Evolutionary conservation across 1,140 invertebrate species (phyloP), one percentile per base, ranked within the genome.

Genomic region (Mycetomoellerius zeteki): DNA sequence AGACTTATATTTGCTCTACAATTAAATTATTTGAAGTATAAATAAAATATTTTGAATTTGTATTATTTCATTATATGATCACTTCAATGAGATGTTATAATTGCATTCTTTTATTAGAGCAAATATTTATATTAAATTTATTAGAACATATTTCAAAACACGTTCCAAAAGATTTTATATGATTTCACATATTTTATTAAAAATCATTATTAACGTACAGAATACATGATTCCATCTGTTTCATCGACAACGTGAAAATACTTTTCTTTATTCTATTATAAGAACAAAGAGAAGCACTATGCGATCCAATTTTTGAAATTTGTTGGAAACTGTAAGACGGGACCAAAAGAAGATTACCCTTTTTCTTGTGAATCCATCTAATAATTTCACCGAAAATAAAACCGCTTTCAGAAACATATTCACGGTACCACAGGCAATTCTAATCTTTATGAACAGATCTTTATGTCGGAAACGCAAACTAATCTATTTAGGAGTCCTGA

Each of bases 221-320:
- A n/a, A 37, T 47, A n/a, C 10, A 33, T 21, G 21, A 21, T 30
- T 47, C 2, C 30, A 50, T 73, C 5, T 21, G 3, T 73, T 73
- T 24, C 12, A 58, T 60, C 37, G 8, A 75, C 54, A 60, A 60
- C 6, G 14, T 73, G 8, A 3, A 75, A 27, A 73, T 43, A 60
- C 16, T 75, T 19, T 37, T 12, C 47, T 58, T 60, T 6, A 75
- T 84, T 10, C 14, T 62, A 30, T 75, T 84, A 69, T 16, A 37
- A 84, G 43, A n/a, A 75, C 69, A 84, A 75, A 84, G 27, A 21
- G n/a, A 60, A 62, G 69, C 37, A 43, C 24, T 73, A 69, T 81
- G 33, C 47, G 24, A 84, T 84, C 4, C 69, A 60, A 84, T 84
- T 84, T 84, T 84, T 71, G 19, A 84, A 84, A 75, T 62, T 43